A percentile compares a stretch with the other conserved stretches of the same genome.
Conservation (phyloP, 2,888 invertebrate genomes). For the Neria commutata region DNA sequence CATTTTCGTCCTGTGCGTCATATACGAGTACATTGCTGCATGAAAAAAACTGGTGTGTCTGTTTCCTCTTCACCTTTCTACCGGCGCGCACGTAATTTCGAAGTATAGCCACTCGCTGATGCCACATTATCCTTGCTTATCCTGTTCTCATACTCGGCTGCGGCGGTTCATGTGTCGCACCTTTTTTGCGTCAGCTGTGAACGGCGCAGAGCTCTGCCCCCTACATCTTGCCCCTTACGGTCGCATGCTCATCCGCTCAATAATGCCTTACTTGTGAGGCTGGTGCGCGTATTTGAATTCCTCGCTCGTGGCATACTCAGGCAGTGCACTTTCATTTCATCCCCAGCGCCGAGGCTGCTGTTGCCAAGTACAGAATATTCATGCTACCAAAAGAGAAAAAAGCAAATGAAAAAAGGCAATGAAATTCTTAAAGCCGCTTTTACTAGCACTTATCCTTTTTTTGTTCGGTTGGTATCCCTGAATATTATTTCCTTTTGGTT, state of each 20-base stretch:
- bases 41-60: no score
- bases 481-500: background rate
- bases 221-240: no score
- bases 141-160: background rate
- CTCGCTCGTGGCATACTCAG: background rate
- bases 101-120: background rate
- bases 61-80: no score
- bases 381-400: background rate
- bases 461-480: background rate
- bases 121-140: slow-evolving; percentile 2
- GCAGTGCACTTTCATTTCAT: slow-evolving; percentile 1
- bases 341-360: background rate
- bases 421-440: background rate
- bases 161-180: no score
- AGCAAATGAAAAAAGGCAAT: background rate
- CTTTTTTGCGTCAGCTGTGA: no score
- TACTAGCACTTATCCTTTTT: background rate
- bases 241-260: no score
- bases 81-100: no score
- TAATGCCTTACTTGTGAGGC: no score
- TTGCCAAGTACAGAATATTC: no score
- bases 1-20: no score
- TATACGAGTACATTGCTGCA: no score
- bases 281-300: background rate
- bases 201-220: no score